phyloP scores from a whole-genome alignment of 2,888 invertebrate genomes.

The Lycophotia porphyrea region DNA sequence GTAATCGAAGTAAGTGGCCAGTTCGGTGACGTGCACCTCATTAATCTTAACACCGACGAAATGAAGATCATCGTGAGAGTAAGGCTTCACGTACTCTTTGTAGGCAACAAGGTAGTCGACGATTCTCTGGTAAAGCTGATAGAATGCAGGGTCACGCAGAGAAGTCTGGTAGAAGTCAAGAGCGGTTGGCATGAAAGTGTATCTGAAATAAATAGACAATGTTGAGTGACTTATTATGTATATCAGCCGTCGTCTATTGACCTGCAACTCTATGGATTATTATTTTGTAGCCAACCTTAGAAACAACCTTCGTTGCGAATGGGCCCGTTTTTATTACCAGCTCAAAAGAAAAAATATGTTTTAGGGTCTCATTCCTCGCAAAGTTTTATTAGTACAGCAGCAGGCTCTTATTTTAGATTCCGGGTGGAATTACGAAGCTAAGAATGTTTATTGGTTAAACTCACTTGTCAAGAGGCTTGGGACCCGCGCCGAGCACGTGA shows the following conservation, averaged over 20 bases:
- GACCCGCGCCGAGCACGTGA: conserved; percentile 80
- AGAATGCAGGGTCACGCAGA: conserved; percentile 94
- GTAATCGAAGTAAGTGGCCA: conserved; percentile 92
- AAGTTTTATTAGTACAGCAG: not conserved
- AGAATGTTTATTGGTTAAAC: conserved; percentile 42
- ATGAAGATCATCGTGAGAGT: conserved; percentile 89
- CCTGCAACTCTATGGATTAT: not conserved
- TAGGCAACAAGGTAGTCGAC: conserved; percentile 90
- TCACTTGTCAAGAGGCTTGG: conserved; percentile 75
- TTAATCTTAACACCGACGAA: conserved; percentile 91
- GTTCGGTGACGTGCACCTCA: conserved; percentile 90
- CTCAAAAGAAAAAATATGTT: not conserved
- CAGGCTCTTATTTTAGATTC: too few species aligned
- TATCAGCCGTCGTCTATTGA: not conserved
- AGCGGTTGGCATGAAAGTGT: conserved; percentile 88
- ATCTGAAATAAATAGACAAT: conserved; percentile 70
- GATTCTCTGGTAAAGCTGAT: conserved; percentile 91
- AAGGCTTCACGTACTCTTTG: conserved; percentile 90
- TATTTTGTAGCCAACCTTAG: not conserved
- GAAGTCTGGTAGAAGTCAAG: conserved; percentile 92
- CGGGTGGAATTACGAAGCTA: not conserved
- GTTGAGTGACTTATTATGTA: not conserved
- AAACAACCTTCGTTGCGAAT: too few species aligned
- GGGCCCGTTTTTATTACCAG: not conserved
- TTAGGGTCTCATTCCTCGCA: not conserved